Evolutionary conservation across 2,113 vertebrate genomes (phyloP).

Genomic region (Heterotilapia buettikoferi): DNA sequence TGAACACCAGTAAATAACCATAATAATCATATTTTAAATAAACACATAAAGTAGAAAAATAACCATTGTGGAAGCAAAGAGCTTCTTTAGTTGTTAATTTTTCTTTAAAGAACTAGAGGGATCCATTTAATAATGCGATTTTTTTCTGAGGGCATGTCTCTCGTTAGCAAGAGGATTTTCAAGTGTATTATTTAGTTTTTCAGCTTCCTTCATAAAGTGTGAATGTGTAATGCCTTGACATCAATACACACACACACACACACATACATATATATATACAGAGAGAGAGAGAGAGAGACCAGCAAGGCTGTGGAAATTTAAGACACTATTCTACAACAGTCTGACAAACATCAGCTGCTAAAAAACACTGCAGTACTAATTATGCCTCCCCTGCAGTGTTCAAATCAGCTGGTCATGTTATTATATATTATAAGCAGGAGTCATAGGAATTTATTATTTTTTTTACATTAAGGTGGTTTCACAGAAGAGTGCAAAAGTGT

Average conservation of each 20-base stretch:
- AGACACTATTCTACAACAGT: neutral
- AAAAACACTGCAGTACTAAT: neutral
- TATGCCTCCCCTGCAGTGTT: neutral
- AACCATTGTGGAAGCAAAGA: neutral
- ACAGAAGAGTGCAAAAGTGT: neutral
- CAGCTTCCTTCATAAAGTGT: neutral
- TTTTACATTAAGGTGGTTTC: neutral
- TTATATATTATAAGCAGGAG: neutral
- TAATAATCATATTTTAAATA: neutral
- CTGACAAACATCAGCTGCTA: neutral
- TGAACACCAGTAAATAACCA: neutral
- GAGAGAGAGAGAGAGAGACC: neutral
- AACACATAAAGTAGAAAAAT: neutral
- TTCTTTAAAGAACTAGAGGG: neutral
- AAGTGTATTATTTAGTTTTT: neutral
- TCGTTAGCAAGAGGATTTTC: neutral
- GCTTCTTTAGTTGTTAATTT: neutral
- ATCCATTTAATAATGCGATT: neutral
- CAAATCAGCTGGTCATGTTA: neutral
- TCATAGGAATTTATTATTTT: neutral
- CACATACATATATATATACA: fast-evolving
- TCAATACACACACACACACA: neutral
- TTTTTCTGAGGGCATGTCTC: neutral
- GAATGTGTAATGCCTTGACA: neutral
- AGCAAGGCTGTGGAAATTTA: neutral